Conservation (phyloP, 2,888 invertebrate species). For the Seira sanloemensis region DNA sequence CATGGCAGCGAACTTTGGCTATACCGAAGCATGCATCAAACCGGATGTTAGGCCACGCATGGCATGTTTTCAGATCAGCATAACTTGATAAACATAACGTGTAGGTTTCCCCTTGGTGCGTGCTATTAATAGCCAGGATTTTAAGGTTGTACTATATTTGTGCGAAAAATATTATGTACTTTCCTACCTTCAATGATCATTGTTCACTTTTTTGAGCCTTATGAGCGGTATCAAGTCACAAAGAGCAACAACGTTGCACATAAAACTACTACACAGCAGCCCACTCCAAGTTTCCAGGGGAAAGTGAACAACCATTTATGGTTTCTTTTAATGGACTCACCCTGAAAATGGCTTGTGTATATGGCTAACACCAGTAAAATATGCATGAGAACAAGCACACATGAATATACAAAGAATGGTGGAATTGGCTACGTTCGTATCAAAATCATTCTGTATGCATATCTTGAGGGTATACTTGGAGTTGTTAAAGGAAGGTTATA, state of each 20-base stretch:
- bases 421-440: too few species aligned
- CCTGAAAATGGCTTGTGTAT: background rate
- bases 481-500: slow-evolving; percentile 18
- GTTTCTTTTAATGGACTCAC: background rate
- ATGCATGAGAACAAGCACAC: background rate
- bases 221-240: too few species aligned
- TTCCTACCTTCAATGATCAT: too few species aligned
- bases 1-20: background rate
- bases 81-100: slow-evolving; percentile 30
- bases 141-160: background rate
- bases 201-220: too few species aligned
- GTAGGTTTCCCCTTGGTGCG: background rate
- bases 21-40: slow-evolving; percentile 47
- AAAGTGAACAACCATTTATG: background rate
- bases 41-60: slow-evolving; percentile 45
- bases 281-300: too few species aligned
- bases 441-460: too few species aligned
- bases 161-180: too few species aligned
- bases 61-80: slow-evolving; percentile 15
- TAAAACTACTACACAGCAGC: too few species aligned
- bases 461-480: too few species aligned
- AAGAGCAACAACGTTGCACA: background rate
- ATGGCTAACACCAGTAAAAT: background rate
- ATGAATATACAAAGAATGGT: background rate
- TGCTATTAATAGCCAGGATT: background rate